A percentile compares a stretch with the other conserved stretches of the same genome.
phyloP scores from a whole-genome alignment of 2,888 invertebrate genomes.

The Therioaphis trifolii region DNA sequence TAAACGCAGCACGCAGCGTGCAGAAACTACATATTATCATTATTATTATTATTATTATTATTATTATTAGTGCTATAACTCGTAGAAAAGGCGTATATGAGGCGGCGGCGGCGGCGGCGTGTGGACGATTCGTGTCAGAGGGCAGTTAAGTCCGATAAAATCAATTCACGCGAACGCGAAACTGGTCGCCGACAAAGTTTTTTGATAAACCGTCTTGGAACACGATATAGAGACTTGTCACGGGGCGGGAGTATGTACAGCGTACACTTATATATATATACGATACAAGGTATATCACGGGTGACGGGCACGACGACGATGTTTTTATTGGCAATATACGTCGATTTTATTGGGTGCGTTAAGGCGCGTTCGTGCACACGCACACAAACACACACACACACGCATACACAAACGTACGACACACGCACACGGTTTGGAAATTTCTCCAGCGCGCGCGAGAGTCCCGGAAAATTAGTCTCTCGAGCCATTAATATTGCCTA shows the following conservation, averaged over 20 bases:
- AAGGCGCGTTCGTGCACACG: not conserved
- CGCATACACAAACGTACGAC: too few relatives aligned
- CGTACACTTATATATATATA: not conserved
- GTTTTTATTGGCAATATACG: conserved; percentile 30
- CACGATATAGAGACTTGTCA: conserved; percentile 27
- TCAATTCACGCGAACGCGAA: conserved; percentile 55
- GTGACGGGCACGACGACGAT: conserved; percentile 23
- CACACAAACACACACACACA: not conserved
- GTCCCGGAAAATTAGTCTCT: too few relatives aligned
- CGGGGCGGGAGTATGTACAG: not conserved
- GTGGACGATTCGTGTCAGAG: conserved; percentile 47
- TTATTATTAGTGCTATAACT: not conserved
- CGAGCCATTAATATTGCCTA: too few relatives aligned
- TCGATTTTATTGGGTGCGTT: conserved; percentile 37
- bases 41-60: too few relatives aligned
- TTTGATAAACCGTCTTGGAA: conserved; percentile 51
- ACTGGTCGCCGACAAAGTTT: conserved; percentile 57
- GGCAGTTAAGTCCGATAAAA: conserved; percentile 57
- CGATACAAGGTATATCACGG: not conserved
- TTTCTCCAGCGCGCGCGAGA: not conserved
- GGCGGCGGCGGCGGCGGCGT: not conserved
- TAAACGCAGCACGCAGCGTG: too few relatives aligned
- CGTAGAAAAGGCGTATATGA: conserved; percentile 40
- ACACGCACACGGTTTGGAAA: conserved; percentile 3
- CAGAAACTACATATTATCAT: too few relatives aligned